Evolutionary conservation across 2,113 vertebrate species (phyloP), one percentile per base, ranked within the genome.

Genomic region (Ceyx cyanopectus): DNA sequence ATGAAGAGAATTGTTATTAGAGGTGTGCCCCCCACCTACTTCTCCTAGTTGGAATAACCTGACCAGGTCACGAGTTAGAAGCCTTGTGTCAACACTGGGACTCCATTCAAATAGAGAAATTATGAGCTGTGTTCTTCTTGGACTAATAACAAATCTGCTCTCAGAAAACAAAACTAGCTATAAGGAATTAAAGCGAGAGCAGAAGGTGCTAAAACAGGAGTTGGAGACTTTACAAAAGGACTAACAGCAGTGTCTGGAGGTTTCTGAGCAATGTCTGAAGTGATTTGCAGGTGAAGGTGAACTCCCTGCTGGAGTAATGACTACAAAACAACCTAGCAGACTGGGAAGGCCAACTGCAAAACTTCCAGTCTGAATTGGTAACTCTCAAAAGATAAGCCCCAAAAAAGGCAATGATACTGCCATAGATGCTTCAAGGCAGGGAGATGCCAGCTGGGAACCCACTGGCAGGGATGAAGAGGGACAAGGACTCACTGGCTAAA

Each of bases 151-250:
- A 83, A 83, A 81, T 77, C 61, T 72, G 16, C 15, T 92, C 26
- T 70, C 82, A 81, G 88, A 92, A 94, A 92, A 60, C 48, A 70
- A 85, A 90, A 83, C 61, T 57, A 88, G 82, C 85, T 82, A 92
- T 90, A 87, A 96, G 79, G 83, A 94, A 88, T 88, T 95, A 90
- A 92, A 94, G 54, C 45, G 88, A 92, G 85, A 92, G 82, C 82
- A 93, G 85, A 93, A 96, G 92, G 90, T 0, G 0, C 80, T 94
- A 90, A 93, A 95, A 85, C 61, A 88, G 83, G 76, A 94, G n/a
- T 17, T 95, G 94, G 93, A 96, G 88, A 81, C 48, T 86, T 94
- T 86, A 94, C 93, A 96, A 90, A 94, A 95, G 61, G 76, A 94
- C 90, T 92, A 96, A 88, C 72, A 90, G 43, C 46, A 72, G 82